Base-by-base conservation (phyloP, 2,797 vertebrate genomes). In the Petrocephalus schoutedeni region DNA sequence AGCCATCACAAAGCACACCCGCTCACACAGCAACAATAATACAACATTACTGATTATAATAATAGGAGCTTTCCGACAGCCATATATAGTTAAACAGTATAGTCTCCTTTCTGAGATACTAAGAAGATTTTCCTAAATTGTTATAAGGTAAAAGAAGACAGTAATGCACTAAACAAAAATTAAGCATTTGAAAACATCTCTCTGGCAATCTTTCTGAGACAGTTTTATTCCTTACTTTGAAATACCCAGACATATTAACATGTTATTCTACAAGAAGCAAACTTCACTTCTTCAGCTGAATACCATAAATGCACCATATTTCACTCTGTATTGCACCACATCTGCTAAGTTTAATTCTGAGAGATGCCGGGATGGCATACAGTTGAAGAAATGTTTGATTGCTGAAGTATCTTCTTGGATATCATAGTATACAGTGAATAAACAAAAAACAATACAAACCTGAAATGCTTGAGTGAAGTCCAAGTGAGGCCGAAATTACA, bases 401-500 rank as follows among this genome's bases (percentile, higher is more conserved):
- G n/a, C 14, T 12, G 12, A 36, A 57, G 12, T 85, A 9, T 83
- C 45, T 83, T 21, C 41, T 58, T 32, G 2, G 21, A 45, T 83
- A 45, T 23, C 41, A 57, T 14, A 57, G 4, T 19, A 12, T 54
- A 54, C 3, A 41, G 45, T 32, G 71, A 56, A 86, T 8, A 41
- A 9, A 28, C 28, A 28, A 71, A 89, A 88, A 82, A 0, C 23
- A 49, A 10, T 12, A 49, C 0, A 90, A 87, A 95, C 94, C 95
- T 94, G 92, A 89, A 51, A 89, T 91, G 89, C 92, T 91, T 14
- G 88, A 67, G 57, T 88, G 80, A 85, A 92, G 84, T 8, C 90
- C 91, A 88, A 95, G 91, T 71, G 93, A 90, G 3, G 90, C 77
- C 83, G 93, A 12, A 88, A 92, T 4, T 87, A 92, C 85, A 85